Evolutionary conservation across 2,113 vertebrate genomes (phyloP), one percentile per base, ranked within the genome.

Genomic region (Psittacara wagleri): DNA sequence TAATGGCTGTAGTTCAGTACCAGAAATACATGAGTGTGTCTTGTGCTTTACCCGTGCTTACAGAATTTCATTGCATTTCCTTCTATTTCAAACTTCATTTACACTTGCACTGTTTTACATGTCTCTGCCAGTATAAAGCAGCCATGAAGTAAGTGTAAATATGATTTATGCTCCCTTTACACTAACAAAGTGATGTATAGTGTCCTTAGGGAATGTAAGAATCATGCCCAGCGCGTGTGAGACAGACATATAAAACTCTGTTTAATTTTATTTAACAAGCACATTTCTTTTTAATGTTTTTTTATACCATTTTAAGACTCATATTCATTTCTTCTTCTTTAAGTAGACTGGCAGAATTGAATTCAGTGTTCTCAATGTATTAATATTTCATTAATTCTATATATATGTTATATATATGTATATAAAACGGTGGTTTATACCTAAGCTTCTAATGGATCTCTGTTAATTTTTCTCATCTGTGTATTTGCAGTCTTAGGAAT

Each of bases 261-360:
- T 85, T 96, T 96, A 94, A 96, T 96, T 92, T 95, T 97, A 97
- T 97, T 97, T 97, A 96, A 94, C 88, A 96, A 94, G 86, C 51
- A 93, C 88, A 88, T 86, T 92, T 81, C 76, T 94, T 80, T 81
- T 96, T 92, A 92, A 95, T 90, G 27, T 9, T 33, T 67, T 81
- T 89, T 90, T 52, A 70, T 89, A 96, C 93, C 19, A 94, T 96
- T 96, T 97, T 80, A 96, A 95, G 92, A 97, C 80, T 95, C 93
- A 96, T 96, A 96, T 97, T 97, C 59, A 91, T 93, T 96, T 96
- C 43, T 88, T 94, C 92, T 95, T 92, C 95, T 97, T 95, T 91
- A 81, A 97, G 94, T 76, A 94, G 89, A 93, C 75, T 76, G 92
- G 94, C 70, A 94, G 93, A 95, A 96, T 90, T 90, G 88, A 96